phyloP scores from a whole-genome alignment of 2,797 vertebrate species.

The Menidia menidia region DNA sequence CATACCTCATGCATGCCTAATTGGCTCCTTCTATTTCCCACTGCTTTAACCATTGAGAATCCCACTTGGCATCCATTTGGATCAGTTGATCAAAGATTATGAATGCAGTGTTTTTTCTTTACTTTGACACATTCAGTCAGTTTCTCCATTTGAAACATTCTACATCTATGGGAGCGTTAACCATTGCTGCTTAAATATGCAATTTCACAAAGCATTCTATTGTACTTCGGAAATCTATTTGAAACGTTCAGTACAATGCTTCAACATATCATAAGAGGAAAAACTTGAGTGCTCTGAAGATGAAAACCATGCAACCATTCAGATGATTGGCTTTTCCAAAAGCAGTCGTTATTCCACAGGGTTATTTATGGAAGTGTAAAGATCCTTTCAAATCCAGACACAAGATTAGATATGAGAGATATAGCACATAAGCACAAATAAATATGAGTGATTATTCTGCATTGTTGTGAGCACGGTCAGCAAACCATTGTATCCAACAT shows the following conservation, averaged over 20 bases:
- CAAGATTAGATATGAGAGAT: no score
- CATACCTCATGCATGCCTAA: constrained; percentile 39
- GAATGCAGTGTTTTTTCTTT: constrained; percentile 2
- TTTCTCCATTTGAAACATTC: constrained; percentile 8
- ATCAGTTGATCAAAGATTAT: constrained; percentile 1
- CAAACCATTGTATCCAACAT: constrained; percentile 26
- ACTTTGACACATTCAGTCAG: not conserved
- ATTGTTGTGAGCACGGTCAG: constrained; percentile 16
- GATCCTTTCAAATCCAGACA: not conserved
- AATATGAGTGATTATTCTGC: constrained; percentile 14
- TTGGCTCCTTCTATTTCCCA: constrained; percentile 30
- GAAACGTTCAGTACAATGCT: constrained; percentile 29
- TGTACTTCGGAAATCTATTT: constrained; percentile 50
- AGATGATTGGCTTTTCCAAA: not conserved
- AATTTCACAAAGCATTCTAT: constrained; percentile 42
- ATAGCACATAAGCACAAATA: not conserved
- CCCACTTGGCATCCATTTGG: constrained; percentile 33
- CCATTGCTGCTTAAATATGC: constrained; percentile 33
- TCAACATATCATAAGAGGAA: constrained; percentile 15
- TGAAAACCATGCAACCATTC: constrained; percentile 3
- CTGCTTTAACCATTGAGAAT: constrained; percentile 26
- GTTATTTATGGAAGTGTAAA: not conserved
- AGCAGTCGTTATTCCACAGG: not conserved
- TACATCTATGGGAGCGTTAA: constrained; percentile 53
- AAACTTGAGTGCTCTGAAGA: constrained; percentile 11